Conservation (phyloP, 2,797 vertebrate species). For the Chaetodon trifasciatus region DNA sequence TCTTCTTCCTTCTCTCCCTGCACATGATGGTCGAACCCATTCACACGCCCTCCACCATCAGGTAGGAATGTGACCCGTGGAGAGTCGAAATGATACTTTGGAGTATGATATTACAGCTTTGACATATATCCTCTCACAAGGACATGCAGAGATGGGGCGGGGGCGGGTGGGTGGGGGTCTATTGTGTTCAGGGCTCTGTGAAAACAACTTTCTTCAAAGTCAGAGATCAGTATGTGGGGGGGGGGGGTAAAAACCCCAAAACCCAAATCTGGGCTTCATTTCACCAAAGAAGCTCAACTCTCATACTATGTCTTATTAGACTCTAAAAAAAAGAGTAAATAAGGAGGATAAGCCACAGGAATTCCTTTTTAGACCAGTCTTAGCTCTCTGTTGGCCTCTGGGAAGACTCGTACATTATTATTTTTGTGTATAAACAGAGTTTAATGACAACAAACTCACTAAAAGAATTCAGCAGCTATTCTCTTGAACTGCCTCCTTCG, state of each 20-base stretch:
- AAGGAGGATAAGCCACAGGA: slow-evolving; percentile 29
- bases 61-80: slow-evolving; percentile 70
- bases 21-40: slow-evolving; percentile 19
- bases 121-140: slow-evolving; percentile 67
- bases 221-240: slow-evolving; percentile 35
- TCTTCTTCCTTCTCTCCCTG: slow-evolving; percentile 11
- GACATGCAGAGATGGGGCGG: slow-evolving; percentile 43
- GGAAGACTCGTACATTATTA: slow-evolving; percentile 5
- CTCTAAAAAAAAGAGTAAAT: slow-evolving; percentile 11
- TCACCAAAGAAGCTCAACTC: slow-evolving; percentile 30
- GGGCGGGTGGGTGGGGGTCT: neutral
- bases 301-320: slow-evolving; percentile 23
- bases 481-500: neutral
- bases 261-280: slow-evolving; percentile 45
- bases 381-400: slow-evolving; percentile 9
- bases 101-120: slow-evolving; percentile 72
- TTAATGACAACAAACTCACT: slow-evolving; percentile 10
- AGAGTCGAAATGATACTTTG: slow-evolving; percentile 60
- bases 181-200: slow-evolving; percentile 56
- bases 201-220: slow-evolving; percentile 61
- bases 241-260: slow-evolving; percentile 31
- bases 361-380: slow-evolving; percentile 35
- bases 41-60: slow-evolving; percentile 53
- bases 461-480: slow-evolving; percentile 4
- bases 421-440: slow-evolving; percentile 9